Evolutionary conservation across 2,797 vertebrate genomes (phyloP).

Genomic region (Poeciliopsis gracilis): DNA sequence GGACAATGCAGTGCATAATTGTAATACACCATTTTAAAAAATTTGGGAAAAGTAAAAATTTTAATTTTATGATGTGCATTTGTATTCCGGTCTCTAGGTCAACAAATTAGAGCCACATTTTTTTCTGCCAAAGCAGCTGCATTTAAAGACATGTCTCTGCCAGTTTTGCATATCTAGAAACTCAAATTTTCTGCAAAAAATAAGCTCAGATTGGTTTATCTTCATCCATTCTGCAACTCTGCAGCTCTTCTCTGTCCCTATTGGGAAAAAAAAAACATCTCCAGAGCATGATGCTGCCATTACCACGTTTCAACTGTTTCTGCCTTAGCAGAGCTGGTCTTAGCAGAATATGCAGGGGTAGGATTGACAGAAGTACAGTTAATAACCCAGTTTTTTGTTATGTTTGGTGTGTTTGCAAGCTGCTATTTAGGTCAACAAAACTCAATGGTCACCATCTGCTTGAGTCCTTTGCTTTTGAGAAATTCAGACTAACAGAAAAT

Average conservation of each 20-base stretch:
- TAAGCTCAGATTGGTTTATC: neutral
- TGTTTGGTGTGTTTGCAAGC: neutral
- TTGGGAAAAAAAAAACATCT: too few species aligned
- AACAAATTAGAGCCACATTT: neutral
- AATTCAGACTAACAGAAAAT: slow-evolving; percentile 1
- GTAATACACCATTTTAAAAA: neutral
- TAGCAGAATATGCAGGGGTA: neutral
- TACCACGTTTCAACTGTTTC: neutral
- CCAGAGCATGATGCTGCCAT: neutral
- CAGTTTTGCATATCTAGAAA: neutral
- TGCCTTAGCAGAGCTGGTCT: neutral
- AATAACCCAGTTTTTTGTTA: neutral
- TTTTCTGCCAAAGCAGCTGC: neutral
- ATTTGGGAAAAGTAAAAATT: neutral
- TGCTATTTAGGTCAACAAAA: slow-evolving; percentile 3
- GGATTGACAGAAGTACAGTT: neutral
- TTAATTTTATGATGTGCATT: neutral
- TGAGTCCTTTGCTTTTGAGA: neutral
- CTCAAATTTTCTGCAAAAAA: neutral
- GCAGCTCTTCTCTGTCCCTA: neutral
- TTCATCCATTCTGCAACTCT: neutral
- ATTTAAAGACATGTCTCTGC: neutral
- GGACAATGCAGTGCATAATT: neutral
- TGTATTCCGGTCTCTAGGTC: neutral
- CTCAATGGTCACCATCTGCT: slow-evolving; percentile 12